A percentile compares a stretch with the other conserved stretches of the same genome.
Evolutionary conservation across 2,113 vertebrate species (phyloP).

Genomic region (Chiloscyllium plagiosum): DNA sequence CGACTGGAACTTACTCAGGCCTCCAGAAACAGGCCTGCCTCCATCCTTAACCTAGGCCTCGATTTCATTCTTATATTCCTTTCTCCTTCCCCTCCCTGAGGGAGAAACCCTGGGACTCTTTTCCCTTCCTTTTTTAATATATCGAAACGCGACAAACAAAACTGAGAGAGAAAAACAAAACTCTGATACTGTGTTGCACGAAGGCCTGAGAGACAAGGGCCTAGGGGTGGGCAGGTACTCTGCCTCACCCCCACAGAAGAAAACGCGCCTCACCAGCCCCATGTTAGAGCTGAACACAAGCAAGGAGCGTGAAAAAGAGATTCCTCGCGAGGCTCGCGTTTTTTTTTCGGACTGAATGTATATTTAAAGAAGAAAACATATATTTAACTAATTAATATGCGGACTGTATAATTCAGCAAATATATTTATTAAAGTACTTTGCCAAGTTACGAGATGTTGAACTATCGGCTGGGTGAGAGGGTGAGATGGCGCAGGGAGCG

Average conservation of each 20-base stretch:
- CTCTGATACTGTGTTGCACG: neutral
- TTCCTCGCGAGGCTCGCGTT: neutral
- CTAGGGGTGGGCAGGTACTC: neutral
- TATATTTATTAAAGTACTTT: slow-evolving; percentile 32
- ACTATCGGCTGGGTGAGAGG: neutral
- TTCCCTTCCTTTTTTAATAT: neutral
- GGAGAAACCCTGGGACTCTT: neutral
- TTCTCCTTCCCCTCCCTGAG: neutral
- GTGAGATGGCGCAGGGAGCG: neutral
- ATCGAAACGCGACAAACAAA: neutral
- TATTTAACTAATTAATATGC: slow-evolving; percentile 28
- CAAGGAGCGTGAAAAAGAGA: neutral
- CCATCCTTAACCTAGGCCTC: neutral
- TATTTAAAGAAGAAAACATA: slow-evolving; percentile 13
- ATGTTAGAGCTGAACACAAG: neutral
- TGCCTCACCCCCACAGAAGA: neutral
- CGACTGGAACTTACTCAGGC: too few species aligned
- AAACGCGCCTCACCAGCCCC: neutral
- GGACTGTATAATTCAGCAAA: slow-evolving; percentile 24
- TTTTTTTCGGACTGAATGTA: neutral
- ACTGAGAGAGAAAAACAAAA: neutral
- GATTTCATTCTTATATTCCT: neutral
- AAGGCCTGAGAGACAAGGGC: neutral
- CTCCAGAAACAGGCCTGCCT: too few species aligned
- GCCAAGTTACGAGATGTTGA: neutral